phyloP scores from a whole-genome alignment of 2,113 vertebrate genomes.

The Neoarius graeffei region DNA sequence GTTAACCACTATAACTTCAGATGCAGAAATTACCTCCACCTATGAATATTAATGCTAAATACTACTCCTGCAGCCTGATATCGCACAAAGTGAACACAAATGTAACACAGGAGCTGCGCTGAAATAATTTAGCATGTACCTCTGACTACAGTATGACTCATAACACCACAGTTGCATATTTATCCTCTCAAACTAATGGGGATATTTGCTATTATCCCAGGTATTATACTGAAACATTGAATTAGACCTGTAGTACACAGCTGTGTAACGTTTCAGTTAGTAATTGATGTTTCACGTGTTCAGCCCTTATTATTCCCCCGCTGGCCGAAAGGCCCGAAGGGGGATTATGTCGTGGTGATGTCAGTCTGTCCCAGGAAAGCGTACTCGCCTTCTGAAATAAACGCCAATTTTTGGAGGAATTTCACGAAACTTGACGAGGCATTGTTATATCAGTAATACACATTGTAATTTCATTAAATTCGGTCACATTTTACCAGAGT shows the following conservation, averaged over 20 bases:
- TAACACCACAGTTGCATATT: not conserved
- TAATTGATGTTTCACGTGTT: not conserved
- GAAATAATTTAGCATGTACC: not conserved
- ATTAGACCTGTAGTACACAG: not conserved
- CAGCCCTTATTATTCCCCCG: no score
- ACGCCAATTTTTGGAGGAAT: no score
- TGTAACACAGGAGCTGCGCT: not conserved
- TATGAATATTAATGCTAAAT: not conserved
- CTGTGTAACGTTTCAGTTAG: not conserved
- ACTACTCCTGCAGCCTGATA: not conserved
- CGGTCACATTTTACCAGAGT: no score
- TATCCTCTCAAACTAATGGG: not conserved
- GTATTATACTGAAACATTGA: not conserved
- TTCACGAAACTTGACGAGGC: no score
- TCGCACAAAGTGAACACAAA: not conserved
- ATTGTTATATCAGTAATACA: no score
- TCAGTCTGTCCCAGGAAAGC: no score
- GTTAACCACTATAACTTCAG: not conserved
- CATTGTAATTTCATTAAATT: no score
- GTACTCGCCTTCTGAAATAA: no score
- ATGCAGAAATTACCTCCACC: not conserved
- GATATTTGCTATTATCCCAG: not conserved
- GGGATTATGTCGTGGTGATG: no score
- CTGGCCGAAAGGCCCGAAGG: no score
- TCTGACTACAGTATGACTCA: not conserved